Evolutionary conservation across 1,140 invertebrate genomes (phyloP).

Genomic region (Dreissena rostriformis): DNA sequence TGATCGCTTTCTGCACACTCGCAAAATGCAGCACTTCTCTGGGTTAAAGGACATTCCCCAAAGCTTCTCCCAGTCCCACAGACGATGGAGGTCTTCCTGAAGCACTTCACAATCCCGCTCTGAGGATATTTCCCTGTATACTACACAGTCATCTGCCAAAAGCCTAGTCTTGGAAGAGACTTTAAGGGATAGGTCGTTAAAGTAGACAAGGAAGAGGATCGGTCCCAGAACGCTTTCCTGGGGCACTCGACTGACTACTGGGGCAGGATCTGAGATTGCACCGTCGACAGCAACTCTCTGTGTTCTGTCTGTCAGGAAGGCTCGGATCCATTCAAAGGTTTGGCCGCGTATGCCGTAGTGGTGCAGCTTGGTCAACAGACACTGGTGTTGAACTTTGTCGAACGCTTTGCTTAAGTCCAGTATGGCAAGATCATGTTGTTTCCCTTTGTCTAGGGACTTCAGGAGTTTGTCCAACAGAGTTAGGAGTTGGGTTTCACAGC

Average conservation of each 20-base stretch:
- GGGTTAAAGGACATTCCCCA: slow-evolving; percentile 10
- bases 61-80: slow-evolving; percentile 5
- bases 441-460: slow-evolving; percentile 1
- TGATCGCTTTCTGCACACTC: slow-evolving; percentile 11
- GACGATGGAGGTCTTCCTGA: background rate
- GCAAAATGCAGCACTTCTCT: slow-evolving; percentile 18
- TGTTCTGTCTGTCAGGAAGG: too few species aligned
- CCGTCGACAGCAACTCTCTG: too few species aligned
- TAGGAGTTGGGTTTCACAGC: slow-evolving; percentile 52
- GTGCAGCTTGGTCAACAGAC: slow-evolving; percentile 13
- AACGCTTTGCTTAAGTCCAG: slow-evolving; percentile 40
- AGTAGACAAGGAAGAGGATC: too few species aligned
- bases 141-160: background rate
- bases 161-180: too few species aligned
- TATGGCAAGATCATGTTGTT: slow-evolving; percentile 22
- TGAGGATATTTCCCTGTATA: background rate
- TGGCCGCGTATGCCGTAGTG: background rate
- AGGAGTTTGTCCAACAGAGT: slow-evolving; percentile 14
- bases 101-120: background rate
- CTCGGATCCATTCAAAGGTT: too few species aligned
- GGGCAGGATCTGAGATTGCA: too few species aligned
- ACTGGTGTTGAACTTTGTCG: slow-evolving; percentile 45
- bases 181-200: too few species aligned
- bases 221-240: too few species aligned
- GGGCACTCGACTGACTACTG: too few species aligned